phyloP scores from a whole-genome alignment of 2,797 vertebrate species.

The Myotis findleyi region DNA sequence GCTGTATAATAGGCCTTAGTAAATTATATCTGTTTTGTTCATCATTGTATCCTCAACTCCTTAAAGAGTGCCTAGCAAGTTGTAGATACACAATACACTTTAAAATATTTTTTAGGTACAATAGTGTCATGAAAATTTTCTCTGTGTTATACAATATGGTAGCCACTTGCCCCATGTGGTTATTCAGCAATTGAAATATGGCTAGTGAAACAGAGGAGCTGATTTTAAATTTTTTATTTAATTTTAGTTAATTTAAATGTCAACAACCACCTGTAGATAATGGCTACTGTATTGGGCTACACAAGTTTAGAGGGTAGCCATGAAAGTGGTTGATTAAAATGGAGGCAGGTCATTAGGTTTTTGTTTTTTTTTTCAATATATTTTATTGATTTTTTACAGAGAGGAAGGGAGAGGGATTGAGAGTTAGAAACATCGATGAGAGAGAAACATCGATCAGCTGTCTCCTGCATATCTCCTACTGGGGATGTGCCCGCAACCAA shows the following conservation, averaged over 20 bases:
- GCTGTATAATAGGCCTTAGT: background rate
- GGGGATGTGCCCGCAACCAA: too few relatives aligned
- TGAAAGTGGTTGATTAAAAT: background rate
- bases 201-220: background rate
- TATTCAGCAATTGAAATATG: background rate
- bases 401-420: too few relatives aligned
- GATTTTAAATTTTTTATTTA: conserved; percentile 2
- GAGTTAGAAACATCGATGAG: too few relatives aligned
- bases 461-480: too few relatives aligned
- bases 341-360: background rate
- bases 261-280: background rate
- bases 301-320: background rate
- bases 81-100: background rate
- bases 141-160: background rate
- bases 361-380: too few relatives aligned
- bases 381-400: too few relatives aligned
- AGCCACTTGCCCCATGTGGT: background rate
- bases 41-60: conserved; percentile 10
- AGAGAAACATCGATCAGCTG: too few relatives aligned
- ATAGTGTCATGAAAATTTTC: background rate
- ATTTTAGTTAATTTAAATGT: background rate
- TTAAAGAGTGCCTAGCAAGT: background rate
- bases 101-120: conserved; percentile 1
- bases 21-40: background rate
- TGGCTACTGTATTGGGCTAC: background rate